A percentile compares a stretch with the other conserved stretches of the same genome.
phyloP scores from a whole-genome alignment of 2,888 invertebrate genomes.

The Camptogramma bilineatum region DNA sequence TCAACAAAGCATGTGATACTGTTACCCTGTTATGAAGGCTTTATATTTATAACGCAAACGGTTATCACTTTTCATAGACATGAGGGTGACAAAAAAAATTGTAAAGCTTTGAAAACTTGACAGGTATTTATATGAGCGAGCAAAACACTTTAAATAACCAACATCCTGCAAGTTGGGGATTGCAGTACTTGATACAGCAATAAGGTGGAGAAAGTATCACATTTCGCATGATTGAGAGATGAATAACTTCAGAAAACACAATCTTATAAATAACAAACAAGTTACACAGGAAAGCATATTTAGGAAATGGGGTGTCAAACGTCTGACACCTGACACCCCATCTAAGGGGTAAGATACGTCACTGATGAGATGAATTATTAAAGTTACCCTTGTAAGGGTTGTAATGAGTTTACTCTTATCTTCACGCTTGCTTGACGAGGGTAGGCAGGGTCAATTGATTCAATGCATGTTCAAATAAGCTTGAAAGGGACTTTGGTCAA shows the following conservation, averaged over 20 bases:
- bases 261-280: conserved; percentile 16
- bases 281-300: conserved; percentile 12
- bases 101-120: too few relatives aligned
- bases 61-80: too few relatives aligned
- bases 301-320: conserved; percentile 29
- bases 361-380: conserved; percentile 48
- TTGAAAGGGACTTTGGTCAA: conserved; percentile 26
- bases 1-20: too few relatives aligned
- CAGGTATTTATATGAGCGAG: neutral
- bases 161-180: neutral
- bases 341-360: conserved; percentile 40
- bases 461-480: conserved; percentile 33
- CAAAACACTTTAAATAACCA: neutral
- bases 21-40: too few relatives aligned
- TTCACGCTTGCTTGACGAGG: conserved; percentile 46
- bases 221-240: neutral
- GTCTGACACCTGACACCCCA: conserved; percentile 39
- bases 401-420: conserved; percentile 50
- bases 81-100: too few relatives aligned
- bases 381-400: conserved; percentile 49
- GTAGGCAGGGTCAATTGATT: conserved; percentile 45
- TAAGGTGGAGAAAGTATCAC: neutral
- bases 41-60: too few relatives aligned
- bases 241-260: conserved; percentile 4
- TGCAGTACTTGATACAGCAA: neutral